A percentile compares a stretch with the other conserved stretches of the same genome.
Conservation (phyloP, 2,888 invertebrate genomes). For the Heliconius cydno region DNA sequence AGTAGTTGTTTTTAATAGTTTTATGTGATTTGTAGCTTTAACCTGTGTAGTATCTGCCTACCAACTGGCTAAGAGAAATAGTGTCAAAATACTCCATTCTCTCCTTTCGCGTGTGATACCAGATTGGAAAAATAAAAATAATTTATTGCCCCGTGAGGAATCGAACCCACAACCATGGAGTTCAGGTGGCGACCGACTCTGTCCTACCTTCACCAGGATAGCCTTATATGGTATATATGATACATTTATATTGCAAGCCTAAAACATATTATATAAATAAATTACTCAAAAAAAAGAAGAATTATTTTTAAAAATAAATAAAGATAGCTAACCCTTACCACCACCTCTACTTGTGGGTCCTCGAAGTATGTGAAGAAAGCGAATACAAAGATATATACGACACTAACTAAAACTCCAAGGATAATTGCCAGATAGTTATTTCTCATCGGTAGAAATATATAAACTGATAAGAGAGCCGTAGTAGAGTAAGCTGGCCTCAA, state of each 20-base stretch:
- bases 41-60: too few relatives aligned
- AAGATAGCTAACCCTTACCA: conserved; percentile 62
- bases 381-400: conserved; percentile 84
- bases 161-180: too few relatives aligned
- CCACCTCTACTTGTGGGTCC: conserved; percentile 61
- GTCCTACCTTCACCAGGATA: too few relatives aligned
- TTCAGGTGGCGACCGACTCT: too few relatives aligned
- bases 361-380: conserved; percentile 69
- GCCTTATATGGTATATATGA: too few relatives aligned
- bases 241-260: too few relatives aligned
- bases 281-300: background rate
- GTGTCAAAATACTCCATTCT: background rate
- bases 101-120: too few relatives aligned
- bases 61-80: background rate
- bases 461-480: conserved; percentile 89
- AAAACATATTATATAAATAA: background rate
- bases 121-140: too few relatives aligned
- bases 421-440: conserved; percentile 88
- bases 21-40: too few relatives aligned
- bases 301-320: background rate
- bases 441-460: conserved; percentile 92
- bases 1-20: too few relatives aligned
- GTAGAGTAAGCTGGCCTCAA: conserved; percentile 88
- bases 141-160: too few relatives aligned
- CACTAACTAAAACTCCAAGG: conserved; percentile 87